A percentile compares a stretch with the other conserved stretches of the same genome.
Conservation (phyloP, 2,113 vertebrate species). For the Nothocercus nigrocapillus region DNA sequence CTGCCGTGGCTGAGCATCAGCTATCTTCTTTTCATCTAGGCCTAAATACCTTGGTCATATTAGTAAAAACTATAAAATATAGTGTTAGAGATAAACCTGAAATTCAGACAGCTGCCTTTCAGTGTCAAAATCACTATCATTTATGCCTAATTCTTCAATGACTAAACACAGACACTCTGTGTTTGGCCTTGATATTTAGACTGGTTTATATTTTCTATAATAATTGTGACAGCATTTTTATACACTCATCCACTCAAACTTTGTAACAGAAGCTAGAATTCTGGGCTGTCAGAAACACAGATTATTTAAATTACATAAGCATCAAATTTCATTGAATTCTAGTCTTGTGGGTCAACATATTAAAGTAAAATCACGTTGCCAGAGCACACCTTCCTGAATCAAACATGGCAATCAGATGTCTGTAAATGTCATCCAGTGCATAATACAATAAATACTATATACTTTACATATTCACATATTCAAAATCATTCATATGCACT, state of each 20-base stretch:
- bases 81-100: not conserved
- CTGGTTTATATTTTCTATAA: not conserved
- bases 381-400: not conserved
- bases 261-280: not conserved
- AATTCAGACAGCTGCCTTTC: not conserved
- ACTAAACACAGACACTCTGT: not conserved
- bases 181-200: not conserved
- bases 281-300: not conserved
- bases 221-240: not conserved
- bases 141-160: not conserved
- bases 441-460: not conserved
- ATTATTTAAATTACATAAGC: not conserved
- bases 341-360: not conserved
- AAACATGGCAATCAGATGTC: slow-evolving; percentile 20
- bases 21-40: not conserved
- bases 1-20: not conserved
- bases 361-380: not conserved
- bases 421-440: slow-evolving; percentile 21
- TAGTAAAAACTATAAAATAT: not conserved
- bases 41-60: not conserved
- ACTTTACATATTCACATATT: slow-evolving; percentile 23
- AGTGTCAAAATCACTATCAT: not conserved
- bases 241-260: not conserved
- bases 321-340: not conserved
- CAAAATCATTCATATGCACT: slow-evolving; percentile 12